Evolutionary conservation across 2,113 vertebrate species (phyloP), one percentile per base, ranked within the genome.

Genomic region (Antigone vipio): DNA sequence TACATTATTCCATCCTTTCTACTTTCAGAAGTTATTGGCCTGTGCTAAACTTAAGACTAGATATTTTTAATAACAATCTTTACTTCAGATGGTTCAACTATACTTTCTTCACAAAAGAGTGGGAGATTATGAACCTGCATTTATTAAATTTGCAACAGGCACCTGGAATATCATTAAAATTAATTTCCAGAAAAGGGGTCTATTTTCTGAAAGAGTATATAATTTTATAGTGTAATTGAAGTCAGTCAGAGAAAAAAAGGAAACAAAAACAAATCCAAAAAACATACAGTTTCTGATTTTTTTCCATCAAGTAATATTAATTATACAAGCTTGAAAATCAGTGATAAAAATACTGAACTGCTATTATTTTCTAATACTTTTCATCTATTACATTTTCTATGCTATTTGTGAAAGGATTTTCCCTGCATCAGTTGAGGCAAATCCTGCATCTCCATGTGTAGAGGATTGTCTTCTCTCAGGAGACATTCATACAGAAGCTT

Each of bases 251-350:
- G 12, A 18, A 64, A 86, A 63, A 73, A 72, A 47, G 4, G 16
- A 56, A 85, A 58, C 4, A 47, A 79, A 89, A 60, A 1, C 4
- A 26, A 78, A 60, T 38, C 1, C 1, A 23, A 55, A 58, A 22
- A 0, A 1, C 3, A 11, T 23, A 14, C 2, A 9, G 3, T 69
- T 50, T 85, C 29, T 34, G 6, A 2, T 27, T 38, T 58, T 42
- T 56, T 84, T 63, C 0, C 3, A 45, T 64, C 7, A 40, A 56
- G 5, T 60, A 55, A 32, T 63, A 67, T 23, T 62, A 83, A 50
- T 58, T 56, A 60, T 77, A 23, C 13, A 69, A 69, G 1, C 42
- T 53, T 80, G 22, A 79, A 95, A 86, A 14, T 2, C 18, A 30
- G 4, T 40, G 10, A 40, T 67, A 56, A 69, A 76, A 60, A 50